Evolutionary conservation across 2,888 invertebrate genomes (phyloP), one percentile per base, ranked within the genome.

Genomic region (Ctenicera cuprea): DNA sequence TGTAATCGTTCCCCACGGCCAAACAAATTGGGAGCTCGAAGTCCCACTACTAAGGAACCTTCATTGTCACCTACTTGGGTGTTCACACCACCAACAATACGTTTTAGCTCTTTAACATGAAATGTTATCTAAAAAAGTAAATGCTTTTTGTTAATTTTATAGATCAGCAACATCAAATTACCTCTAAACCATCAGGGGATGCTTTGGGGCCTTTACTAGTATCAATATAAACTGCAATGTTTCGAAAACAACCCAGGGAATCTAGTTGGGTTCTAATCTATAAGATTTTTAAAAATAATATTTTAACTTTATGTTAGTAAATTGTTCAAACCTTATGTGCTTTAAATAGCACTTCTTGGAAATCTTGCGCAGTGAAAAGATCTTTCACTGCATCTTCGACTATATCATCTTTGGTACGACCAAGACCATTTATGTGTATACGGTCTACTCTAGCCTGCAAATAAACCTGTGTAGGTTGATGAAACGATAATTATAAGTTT

Each of bases 51-150:
- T 33, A 97, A 85, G 20, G 95, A 94, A 0, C 96, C 97, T 85
- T 98, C 97, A 85, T 97, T 97, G 84, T 97, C 95, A 22, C 96
- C 97, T 74, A 97, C 93, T 78, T 94, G 92, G 0, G 97, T 97
- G 82, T 94, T 95, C 41, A 97, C 90, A 0, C 95, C 94, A 16
- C 97, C 98, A 66, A 93, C 92, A 20, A 97, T 85, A n/a, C 95
- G 89, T 14, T 93, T 93, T 78, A 94, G 85, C 87, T 99, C 98
- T 67, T 91, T 90, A 45, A 97, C 97, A 78, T 93, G 92, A 84
- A 97, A 97, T 18, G 95, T 95, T 41, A 97, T 93, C 91, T 95
- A 87, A 61, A 84, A 82, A 12, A n/a, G n/a, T n/a, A 38, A 38
- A 2, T 38, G 38, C 5, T 38, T 2, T 1, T 48, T 2, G 41